phyloP scores from a whole-genome alignment of 2,888 invertebrate species.

The Alloscopus bannaensis region DNA sequence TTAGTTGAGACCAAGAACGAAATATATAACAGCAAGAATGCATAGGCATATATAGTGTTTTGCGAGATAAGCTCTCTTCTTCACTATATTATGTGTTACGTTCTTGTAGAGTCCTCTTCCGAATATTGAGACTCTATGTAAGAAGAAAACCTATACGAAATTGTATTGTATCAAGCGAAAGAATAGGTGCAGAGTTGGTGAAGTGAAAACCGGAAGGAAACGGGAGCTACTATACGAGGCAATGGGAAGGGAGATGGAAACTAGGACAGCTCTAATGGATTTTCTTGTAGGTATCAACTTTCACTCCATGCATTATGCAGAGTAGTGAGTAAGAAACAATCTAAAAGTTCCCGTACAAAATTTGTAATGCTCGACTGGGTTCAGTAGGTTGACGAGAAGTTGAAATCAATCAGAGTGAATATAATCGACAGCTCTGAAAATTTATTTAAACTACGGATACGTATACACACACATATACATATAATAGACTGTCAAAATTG shows the following conservation, averaged over 20 bases:
- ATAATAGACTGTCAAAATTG: slow-evolving; percentile 26
- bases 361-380: background rate
- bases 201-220: slow-evolving; percentile 35
- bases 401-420: background rate
- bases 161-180: background rate
- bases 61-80: too few species aligned
- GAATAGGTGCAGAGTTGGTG: slow-evolving; percentile 22
- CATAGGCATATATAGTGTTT: too few species aligned
- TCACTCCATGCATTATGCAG: background rate
- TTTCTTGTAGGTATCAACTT: background rate
- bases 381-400: background rate
- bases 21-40: too few species aligned
- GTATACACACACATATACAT: too few species aligned
- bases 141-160: background rate
- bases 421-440: slow-evolving; percentile 5
- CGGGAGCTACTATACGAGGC: too few species aligned
- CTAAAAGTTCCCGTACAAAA: background rate
- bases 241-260: slow-evolving; percentile 11
- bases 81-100: too few species aligned
- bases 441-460: slow-evolving; percentile 1
- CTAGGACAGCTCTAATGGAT: background rate
- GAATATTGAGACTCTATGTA: too few species aligned
- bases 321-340: background rate
- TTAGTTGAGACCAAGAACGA: too few species aligned
- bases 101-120: too few species aligned